Evolutionary conservation across 2,888 invertebrate species (phyloP), one percentile per base, ranked within the genome.

Genomic region (Tenthredo livida): DNA sequence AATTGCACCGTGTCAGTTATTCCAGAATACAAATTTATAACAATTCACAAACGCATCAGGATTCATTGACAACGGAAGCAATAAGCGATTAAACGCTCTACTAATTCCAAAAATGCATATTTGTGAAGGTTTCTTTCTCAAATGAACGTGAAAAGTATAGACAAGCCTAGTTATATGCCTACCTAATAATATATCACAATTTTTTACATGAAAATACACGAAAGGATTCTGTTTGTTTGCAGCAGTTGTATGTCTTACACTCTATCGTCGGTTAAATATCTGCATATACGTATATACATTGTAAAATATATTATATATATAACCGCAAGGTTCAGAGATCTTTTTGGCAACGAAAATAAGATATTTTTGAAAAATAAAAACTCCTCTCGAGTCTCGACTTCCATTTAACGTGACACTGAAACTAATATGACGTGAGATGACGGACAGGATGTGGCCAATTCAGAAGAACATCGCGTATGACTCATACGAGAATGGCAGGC

Each of bases 391-490:
- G 47, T 50, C 40, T 83, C 37, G 47, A 83, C 83, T 83, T 83
- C 83, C 83, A 50, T 70, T 70, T 47, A 33, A 67, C 65, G 83
- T 83, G 83, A 83, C 83, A 70, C 67, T 83, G 83, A 83, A 83
- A 83, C 83, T 65, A 91, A 91, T 91, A 88, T 90, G 90, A 90
- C 89, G 89, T 88, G 90, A 89, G 89, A 90, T 84, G 86, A 85
- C 89, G 90, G 91, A 89, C 92, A 92, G 92, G 92, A 92, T 92
- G 91, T 90, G 89, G 91, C 91, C 91, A 91, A 92, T 92, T 92
- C 91, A 91, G 90, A 88, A 88, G 86, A 87, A 90, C 85, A 65
- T 90, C 90, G 89, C 88, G 84, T 87, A 86, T 88, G 88, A 88
- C 85, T 88, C 88, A 88, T 86, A 85, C 85, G 86, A 87, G 86